Conservation (phyloP, 1,140 invertebrate species). For the Amyelois transitella region DNA sequence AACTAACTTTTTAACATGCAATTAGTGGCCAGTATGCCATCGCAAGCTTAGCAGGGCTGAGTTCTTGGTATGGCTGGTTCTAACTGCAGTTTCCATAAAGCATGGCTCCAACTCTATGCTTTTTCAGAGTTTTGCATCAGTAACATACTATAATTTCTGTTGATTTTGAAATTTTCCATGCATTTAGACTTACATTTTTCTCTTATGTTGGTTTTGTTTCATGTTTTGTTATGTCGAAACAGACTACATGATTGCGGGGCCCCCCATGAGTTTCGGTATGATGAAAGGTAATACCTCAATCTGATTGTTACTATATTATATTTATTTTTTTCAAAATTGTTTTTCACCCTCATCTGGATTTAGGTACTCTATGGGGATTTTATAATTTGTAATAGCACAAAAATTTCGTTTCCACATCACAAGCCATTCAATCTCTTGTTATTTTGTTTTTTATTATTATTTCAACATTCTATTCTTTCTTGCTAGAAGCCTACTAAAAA, state of each 20-base stretch:
- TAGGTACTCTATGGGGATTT: slow-evolving; percentile 58
- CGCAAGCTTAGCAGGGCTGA: slow-evolving; percentile 54
- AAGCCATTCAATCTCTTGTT: slow-evolving; percentile 25
- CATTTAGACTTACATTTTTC: slow-evolving; percentile 56
- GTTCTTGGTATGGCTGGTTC: slow-evolving; percentile 54
- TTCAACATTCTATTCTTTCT: slow-evolving; percentile 16
- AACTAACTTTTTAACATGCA: slow-evolving; percentile 2
- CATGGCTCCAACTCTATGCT: slow-evolving; percentile 61
- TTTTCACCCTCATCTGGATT: slow-evolving; percentile 42
- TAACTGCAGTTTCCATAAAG: slow-evolving; percentile 55
- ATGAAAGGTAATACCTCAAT: slow-evolving; percentile 80
- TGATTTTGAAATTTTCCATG: slow-evolving; percentile 46
- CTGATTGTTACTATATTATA: slow-evolving; percentile 36
- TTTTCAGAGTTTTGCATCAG: slow-evolving; percentile 56
- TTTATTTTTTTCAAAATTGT: slow-evolving; percentile 58
- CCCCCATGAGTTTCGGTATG: slow-evolving; percentile 84
- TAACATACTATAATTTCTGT: slow-evolving; percentile 48
- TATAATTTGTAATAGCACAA: slow-evolving; percentile 42
- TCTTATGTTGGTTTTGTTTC: slow-evolving; percentile 76
- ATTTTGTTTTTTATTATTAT: slow-evolving; percentile 35
- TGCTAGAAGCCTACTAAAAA: slow-evolving; percentile 57
- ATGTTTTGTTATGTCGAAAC: slow-evolving; percentile 77
- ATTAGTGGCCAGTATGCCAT: slow-evolving; percentile 43
- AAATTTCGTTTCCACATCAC: slow-evolving; percentile 44
- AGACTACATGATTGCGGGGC: slow-evolving; percentile 83